Conservation (phyloP, 2,797 vertebrate genomes). For the Balearica regulorum region DNA sequence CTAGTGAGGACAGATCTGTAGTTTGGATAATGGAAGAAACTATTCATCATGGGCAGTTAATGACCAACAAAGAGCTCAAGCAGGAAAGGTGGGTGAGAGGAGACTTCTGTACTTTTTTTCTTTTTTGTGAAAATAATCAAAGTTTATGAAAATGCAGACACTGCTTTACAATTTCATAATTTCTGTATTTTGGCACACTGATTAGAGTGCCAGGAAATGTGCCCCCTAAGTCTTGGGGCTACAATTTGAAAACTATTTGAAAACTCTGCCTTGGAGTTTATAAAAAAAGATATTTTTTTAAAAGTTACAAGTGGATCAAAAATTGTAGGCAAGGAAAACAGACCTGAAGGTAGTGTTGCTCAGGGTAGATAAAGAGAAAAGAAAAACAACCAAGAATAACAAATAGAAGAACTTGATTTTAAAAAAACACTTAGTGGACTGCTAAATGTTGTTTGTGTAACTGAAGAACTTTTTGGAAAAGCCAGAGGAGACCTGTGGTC, state of each 20-base stretch:
- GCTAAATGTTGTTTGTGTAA: not conserved
- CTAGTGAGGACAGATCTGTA: conserved; percentile 18
- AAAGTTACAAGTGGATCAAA: not conserved
- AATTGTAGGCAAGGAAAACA: conserved; percentile 10
- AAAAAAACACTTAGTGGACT: not conserved
- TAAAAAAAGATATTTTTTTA: not conserved
- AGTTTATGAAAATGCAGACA: not conserved
- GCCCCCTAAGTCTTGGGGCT: not conserved
- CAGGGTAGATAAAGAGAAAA: not conserved
- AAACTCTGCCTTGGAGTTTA: not conserved
- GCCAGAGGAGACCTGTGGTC: not conserved
- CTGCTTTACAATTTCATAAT: not conserved
- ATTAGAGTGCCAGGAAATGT: not conserved
- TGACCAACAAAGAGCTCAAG: not conserved
- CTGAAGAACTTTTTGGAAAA: not conserved
- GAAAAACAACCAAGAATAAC: conserved; percentile 42
- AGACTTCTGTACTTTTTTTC: not conserved
- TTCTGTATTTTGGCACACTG: not conserved
- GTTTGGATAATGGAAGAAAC: conserved; percentile 23
- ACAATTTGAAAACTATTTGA: not conserved
- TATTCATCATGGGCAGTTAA: not conserved
- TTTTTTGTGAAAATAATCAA: not conserved
- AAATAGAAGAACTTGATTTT: not conserved
- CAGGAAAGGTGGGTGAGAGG: conserved; percentile 18
- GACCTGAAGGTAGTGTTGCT: not conserved